Evolutionary conservation across 2,888 invertebrate genomes (phyloP).

Genomic region (Eudasyphora cyanicolor): DNA sequence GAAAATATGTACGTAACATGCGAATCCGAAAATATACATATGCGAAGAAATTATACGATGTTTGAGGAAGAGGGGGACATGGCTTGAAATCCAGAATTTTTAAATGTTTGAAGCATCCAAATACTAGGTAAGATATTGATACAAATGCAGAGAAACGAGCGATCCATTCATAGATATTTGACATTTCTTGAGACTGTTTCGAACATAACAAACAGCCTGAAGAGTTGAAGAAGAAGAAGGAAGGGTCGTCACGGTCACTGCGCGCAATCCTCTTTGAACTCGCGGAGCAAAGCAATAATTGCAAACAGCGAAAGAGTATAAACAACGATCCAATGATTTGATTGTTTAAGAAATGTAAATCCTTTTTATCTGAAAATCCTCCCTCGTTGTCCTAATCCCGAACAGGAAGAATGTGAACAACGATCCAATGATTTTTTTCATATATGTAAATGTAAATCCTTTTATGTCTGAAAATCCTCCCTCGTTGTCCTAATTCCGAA

Average conservation of each 20-base stretch:
- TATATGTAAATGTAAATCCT: neutral
- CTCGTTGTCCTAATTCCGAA: constrained; percentile 65
- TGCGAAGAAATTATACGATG: too few relatives aligned
- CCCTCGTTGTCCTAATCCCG: constrained; percentile 65
- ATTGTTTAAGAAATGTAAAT: neutral
- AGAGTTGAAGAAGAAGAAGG: neutral
- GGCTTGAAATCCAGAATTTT: neutral
- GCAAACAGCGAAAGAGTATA: neutral
- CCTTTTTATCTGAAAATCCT: constrained; percentile 57
- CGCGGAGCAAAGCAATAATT: neutral
- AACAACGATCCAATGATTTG: neutral
- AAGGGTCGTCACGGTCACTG: neutral
- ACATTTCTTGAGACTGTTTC: neutral
- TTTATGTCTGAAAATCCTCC: constrained; percentile 61
- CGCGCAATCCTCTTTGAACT: constrained; percentile 18
- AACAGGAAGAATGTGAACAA: constrained; percentile 29
- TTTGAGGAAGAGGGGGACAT: too few relatives aligned
- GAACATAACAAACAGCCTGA: neutral
- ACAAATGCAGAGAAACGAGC: constrained; percentile 49
- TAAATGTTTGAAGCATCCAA: constrained; percentile 40
- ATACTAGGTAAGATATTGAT: constrained; percentile 27
- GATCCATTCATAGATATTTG: too few relatives aligned
- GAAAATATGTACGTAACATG: constrained; percentile 14
- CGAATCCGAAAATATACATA: neutral
- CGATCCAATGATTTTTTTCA: neutral